Base-by-base conservation (phyloP, 2,888 invertebrate species). In the Drosophila koepferae region DNA sequence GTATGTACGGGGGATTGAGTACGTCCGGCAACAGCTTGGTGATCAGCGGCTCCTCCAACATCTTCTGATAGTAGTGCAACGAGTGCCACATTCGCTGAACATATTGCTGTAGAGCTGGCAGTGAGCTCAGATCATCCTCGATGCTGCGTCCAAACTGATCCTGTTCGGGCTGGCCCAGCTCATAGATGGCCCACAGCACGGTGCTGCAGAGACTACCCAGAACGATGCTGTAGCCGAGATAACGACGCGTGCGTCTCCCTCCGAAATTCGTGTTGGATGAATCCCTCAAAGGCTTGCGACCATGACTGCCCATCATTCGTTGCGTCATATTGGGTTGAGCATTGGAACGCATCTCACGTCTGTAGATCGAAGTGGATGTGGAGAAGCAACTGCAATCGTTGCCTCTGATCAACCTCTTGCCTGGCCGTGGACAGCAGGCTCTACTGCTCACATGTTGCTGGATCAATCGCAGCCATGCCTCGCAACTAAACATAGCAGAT, bases 1-100 rank as follows among this genome's bases (percentile, higher is more conserved):
- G 99, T 71, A 95, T 94, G 92, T 98, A 99, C 0, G 99, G 99
- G 69, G 96, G 95, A 56, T 96, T 95, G 14, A 99, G 92, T 0
- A 98, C 96, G 93, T 99, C 99, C 2, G 99, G 99, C 66, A 99
- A 94, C 18, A 99, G 93, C 92, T 98, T 97, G 74, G 97, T 97
- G 62, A 98, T 95, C 2, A 98, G 97, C 1, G 99, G 99, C 92
- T 99, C 99, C 92, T 97, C 95, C 77, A 98, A 96, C 94, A 97
- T 95, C 94, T 95, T 96, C 90, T 95, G 95, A 89, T 95, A 96
- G 83, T 96, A 96, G 18, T 95, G 95, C 53, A 96, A 92, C 74
- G 96, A 96, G 77, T 94, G 95, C 94, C 95, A 95, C 72, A 97
- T 95, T 59, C 97, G 94, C 74, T 94, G 94, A 20, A 96, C 91